Evolutionary conservation across 2,797 vertebrate species (phyloP).

Genomic region (Acridotheres tristis): DNA sequence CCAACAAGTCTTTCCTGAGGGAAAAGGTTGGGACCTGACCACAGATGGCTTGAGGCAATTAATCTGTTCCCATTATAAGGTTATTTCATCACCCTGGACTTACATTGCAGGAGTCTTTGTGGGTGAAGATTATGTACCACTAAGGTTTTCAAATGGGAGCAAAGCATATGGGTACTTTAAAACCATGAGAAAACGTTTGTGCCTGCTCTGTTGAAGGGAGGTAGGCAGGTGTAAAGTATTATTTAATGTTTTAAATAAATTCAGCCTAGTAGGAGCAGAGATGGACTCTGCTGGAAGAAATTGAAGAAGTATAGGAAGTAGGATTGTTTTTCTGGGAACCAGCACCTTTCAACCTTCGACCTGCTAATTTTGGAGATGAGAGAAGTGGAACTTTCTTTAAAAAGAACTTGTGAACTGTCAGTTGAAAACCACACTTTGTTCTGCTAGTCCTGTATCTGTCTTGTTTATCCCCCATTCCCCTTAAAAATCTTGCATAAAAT

Average conservation of each 20-base stretch:
- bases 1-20: background rate
- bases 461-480: fast-evolving
- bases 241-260: background rate
- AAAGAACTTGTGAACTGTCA: background rate
- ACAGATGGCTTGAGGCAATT: background rate
- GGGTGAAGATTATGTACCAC: background rate
- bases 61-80: background rate
- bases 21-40: background rate
- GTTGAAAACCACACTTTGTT: background rate
- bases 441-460: background rate
- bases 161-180: background rate
- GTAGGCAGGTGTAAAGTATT: background rate
- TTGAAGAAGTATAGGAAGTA: background rate
- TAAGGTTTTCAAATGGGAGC: background rate
- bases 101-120: background rate
- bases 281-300: background rate
- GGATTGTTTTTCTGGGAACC: background rate
- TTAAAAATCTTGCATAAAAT: background rate
- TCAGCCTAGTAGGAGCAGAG: background rate
- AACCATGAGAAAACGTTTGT: background rate
- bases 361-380: background rate
- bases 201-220: background rate
- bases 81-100: background rate
- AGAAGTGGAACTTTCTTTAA: background rate
- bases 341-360: background rate